Evolutionary conservation across 1,140 invertebrate species (phyloP).

Genomic region (Lamellibrachia luymesi): DNA sequence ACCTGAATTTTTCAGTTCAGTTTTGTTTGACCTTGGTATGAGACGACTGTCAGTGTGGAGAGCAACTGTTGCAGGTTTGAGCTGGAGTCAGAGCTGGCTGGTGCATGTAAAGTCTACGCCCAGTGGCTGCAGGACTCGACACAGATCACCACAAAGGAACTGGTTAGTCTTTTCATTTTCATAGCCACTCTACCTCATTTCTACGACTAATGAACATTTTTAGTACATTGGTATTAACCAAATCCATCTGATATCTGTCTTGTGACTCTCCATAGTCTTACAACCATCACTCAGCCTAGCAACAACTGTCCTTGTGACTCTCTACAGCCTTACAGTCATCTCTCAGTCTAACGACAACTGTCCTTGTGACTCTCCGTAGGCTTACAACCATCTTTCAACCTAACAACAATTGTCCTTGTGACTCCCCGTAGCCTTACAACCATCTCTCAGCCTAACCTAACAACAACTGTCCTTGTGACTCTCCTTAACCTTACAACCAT

Average conservation of each 20-base stretch:
- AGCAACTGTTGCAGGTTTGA: slow-evolving; percentile 20
- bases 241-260: background rate
- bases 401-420: background rate
- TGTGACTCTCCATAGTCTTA: no score
- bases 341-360: no score
- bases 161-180: slow-evolving; percentile 6
- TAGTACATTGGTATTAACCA: background rate
- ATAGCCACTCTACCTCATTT: slow-evolving; percentile 4
- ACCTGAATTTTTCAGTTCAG: no score
- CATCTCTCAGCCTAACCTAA: background rate
- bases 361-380: no score
- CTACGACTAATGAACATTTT: background rate
- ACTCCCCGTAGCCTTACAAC: background rate
- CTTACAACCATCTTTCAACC: no score
- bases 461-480: background rate
- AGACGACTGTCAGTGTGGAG: background rate
- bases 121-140: slow-evolving; percentile 24
- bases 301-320: no score
- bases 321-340: no score
- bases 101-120: slow-evolving; percentile 21
- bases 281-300: no score
- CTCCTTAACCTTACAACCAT: background rate
- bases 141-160: slow-evolving; percentile 16
- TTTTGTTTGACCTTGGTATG: no score
- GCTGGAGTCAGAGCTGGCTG: slow-evolving; percentile 11